Evolutionary conservation across 2,888 invertebrate species (phyloP), one percentile per base, ranked within the genome.

Genomic region (Elmis aenea): DNA sequence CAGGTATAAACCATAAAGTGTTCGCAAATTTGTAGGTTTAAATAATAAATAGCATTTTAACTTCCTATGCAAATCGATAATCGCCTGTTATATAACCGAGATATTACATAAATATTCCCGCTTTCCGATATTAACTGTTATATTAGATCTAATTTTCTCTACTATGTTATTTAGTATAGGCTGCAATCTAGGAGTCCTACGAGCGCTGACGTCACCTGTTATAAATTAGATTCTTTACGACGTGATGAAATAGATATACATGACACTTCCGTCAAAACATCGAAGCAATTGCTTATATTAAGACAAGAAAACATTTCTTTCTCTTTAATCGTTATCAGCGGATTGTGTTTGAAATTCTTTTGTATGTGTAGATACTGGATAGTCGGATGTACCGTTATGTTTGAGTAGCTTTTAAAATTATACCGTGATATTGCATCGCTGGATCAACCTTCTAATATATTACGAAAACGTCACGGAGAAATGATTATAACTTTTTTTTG

Each of bases 221-320:
- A 25, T 33, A 39, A 29, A 39, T 39, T 39, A 33, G 28, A 28
- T 26, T 20, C 31, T 38, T 32, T 38, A 38, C 27, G 32, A 32
- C 11, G 23, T 23, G 22, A 32, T 38, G 32, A 18, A 23, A 32
- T 38, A 32, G n/a, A n/a, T n/a, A n/a, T n/a, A 24, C 14, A 34
- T 15, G 33, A 26, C 26, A 26, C 27, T 26, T 26, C 27, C 16
- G 21, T 21, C 13, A 34, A 28, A 28, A n/a, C n/a, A n/a, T n/a
- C n/a, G n/a, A n/a, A n/a, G n/a, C n/a, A n/a, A n/a, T n/a, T n/a
- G n/a, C n/a, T n/a, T n/a, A n/a, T n/a, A n/a, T n/a, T n/a, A n/a
- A n/a, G n/a, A n/a, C n/a, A n/a, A n/a, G n/a, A n/a, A n/a, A n/a
- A n/a, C n/a, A n/a, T n/a, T n/a, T n/a, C n/a, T n/a, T n/a, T n/a